phyloP scores from a whole-genome alignment of 2,113 vertebrate species.

The Syngnathus floridae region DNA sequence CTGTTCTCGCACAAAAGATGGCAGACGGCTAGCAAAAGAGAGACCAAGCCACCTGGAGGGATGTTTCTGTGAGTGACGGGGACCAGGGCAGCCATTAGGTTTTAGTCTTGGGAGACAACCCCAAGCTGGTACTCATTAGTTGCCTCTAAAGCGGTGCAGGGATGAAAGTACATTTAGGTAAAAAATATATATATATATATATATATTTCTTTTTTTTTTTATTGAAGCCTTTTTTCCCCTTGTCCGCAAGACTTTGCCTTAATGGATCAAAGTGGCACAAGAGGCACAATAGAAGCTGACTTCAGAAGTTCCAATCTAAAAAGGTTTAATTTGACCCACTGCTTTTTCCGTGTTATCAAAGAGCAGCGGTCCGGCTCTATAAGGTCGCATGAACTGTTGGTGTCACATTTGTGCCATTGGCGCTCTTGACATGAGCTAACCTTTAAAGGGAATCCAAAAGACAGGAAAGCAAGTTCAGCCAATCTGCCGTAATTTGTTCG shows the following conservation, averaged over 20 bases:
- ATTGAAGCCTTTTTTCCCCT: background rate
- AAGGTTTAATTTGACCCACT: background rate
- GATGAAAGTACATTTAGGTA: slow-evolving; percentile 31
- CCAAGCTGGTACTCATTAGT: slow-evolving; percentile 61
- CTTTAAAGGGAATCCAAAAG: background rate
- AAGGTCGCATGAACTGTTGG: background rate
- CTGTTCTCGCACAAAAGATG: slow-evolving; percentile 28
- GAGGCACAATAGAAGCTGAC: background rate
- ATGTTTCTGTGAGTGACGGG: slow-evolving; percentile 50
- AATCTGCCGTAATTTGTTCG: background rate
- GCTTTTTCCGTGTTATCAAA: background rate
- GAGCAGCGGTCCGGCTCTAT: background rate
- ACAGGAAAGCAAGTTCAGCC: background rate
- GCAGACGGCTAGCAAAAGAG: slow-evolving; percentile 9
- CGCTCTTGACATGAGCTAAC: background rate
- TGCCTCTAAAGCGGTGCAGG: slow-evolving; percentile 32
- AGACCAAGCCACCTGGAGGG: slow-evolving; percentile 18
- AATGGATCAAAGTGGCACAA: slow-evolving; percentile 1
- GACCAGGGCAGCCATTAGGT: slow-evolving; percentile 52
- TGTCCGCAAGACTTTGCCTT: background rate
- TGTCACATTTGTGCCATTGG: background rate
- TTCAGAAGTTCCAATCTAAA: background rate
- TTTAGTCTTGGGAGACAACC: slow-evolving; percentile 56
- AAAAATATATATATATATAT: slow-evolving; percentile 19
- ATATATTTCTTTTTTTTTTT: background rate